Evolutionary conservation across 2,888 invertebrate species (phyloP).

Genomic region (Notodonta dromedarius): DNA sequence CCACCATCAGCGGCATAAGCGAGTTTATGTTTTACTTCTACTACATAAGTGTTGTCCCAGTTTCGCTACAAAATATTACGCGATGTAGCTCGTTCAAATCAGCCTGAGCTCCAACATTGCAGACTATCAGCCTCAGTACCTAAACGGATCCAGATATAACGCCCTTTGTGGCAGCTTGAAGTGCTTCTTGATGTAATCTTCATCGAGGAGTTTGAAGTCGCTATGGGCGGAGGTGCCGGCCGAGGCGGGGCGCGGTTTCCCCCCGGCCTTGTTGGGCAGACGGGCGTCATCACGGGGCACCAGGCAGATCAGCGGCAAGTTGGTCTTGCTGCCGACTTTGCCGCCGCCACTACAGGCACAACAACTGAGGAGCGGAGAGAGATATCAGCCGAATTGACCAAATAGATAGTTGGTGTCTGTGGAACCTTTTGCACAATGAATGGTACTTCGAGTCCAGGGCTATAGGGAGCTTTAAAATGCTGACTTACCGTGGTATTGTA

Average conservation of each 20-base stretch:
- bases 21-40: too few relatives aligned
- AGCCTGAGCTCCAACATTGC: too few relatives aligned
- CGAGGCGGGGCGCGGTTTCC: slow-evolving; percentile 32
- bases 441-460: too few relatives aligned
- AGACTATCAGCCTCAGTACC: slow-evolving; percentile 46
- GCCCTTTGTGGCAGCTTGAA: slow-evolving; percentile 68
- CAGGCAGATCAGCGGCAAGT: slow-evolving; percentile 69
- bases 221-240: slow-evolving; percentile 28
- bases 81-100: too few relatives aligned
- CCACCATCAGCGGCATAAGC: too few relatives aligned
- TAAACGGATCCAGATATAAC: slow-evolving; percentile 69
- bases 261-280: slow-evolving; percentile 14
- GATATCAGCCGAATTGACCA: too few relatives aligned
- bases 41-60: too few relatives aligned
- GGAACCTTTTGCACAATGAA: too few relatives aligned
- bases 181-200: slow-evolving; percentile 68
- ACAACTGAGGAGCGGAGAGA: slow-evolving; percentile 54
- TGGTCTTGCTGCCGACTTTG: slow-evolving; percentile 33
- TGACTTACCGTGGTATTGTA: too few relatives aligned
- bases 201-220: slow-evolving; percentile 62
- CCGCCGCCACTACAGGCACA: slow-evolving; percentile 54
- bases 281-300: slow-evolving; percentile 61
- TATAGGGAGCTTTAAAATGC: too few relatives aligned
- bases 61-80: too few relatives aligned
- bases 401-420: too few relatives aligned